Evolutionary conservation across 2,888 invertebrate species (phyloP).

Genomic region (Erebia ligea): DNA sequence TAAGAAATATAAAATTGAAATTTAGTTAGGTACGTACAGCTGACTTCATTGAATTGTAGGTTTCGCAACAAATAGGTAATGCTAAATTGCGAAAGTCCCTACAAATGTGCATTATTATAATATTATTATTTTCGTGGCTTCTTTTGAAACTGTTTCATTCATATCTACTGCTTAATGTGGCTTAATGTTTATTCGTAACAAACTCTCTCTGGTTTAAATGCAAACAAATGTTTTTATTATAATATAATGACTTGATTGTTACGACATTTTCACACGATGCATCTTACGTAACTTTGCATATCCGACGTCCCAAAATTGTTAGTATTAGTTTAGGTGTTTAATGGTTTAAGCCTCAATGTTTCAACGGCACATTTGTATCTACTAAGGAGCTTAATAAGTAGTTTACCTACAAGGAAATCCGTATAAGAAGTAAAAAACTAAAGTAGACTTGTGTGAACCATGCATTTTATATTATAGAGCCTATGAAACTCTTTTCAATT

Average conservation of each 20-base stretch:
- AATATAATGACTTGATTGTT: constrained; percentile 16
- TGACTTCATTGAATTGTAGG: not conserved
- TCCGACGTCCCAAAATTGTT: not conserved
- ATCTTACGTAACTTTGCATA: not conserved
- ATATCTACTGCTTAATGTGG: not conserved
- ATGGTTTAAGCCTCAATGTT: no score
- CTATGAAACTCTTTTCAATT: no score
- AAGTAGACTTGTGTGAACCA: no score
- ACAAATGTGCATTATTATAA: not conserved
- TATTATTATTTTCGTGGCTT: constrained; percentile 15
- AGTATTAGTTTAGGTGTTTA: not conserved
- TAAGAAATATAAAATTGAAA: no score
- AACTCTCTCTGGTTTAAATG: constrained; percentile 25
- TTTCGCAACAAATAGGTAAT: constrained; percentile 10
- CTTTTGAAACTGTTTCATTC: constrained; percentile 1
- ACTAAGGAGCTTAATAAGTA: no score
- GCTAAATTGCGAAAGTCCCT: not conserved
- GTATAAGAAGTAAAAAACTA: no score
- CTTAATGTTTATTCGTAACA: constrained; percentile 10
- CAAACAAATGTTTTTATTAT: constrained; percentile 20
- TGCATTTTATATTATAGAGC: no score
- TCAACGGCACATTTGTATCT: no score
- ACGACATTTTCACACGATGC: constrained; percentile 24
- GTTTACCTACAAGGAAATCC: no score
- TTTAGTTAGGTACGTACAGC: not conserved